Evolutionary conservation across 2,797 vertebrate species (phyloP).

Genomic region (Amblyopsis hoosieri): DNA sequence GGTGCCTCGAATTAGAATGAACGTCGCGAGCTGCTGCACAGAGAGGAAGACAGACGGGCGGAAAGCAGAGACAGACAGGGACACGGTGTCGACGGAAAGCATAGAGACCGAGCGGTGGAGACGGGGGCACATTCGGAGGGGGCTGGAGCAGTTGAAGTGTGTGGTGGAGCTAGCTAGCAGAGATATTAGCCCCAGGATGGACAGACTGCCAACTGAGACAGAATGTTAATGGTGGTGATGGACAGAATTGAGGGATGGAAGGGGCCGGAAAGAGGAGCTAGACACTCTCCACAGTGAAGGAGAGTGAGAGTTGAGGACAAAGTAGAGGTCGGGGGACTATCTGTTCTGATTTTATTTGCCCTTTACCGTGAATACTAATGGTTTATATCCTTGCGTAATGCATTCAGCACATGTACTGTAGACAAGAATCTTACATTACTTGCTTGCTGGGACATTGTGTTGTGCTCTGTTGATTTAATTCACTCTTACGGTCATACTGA

Average conservation of each 20-base stretch:
- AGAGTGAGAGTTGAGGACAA: slow-evolving; percentile 23
- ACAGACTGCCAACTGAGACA: slow-evolving; percentile 71
- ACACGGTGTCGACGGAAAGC: neutral
- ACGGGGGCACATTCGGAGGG: slow-evolving; percentile 33
- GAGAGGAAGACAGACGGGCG: slow-evolving; percentile 29
- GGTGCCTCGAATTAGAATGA: slow-evolving; percentile 62
- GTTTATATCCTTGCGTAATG: slow-evolving; percentile 42
- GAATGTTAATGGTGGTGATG: slow-evolving; percentile 72
- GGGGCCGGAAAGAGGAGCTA: slow-evolving; percentile 55
- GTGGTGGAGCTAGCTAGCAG: slow-evolving; percentile 37
- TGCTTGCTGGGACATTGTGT: slow-evolving; percentile 37
- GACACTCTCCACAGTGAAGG: slow-evolving; percentile 48
- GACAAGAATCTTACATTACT: slow-evolving; percentile 39
- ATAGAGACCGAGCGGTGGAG: neutral
- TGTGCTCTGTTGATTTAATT: slow-evolving; percentile 22
- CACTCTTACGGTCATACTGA: slow-evolving; percentile 6
- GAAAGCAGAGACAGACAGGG: slow-evolving; percentile 21
- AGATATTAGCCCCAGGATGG: slow-evolving; percentile 66
- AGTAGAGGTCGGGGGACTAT: too few species aligned
- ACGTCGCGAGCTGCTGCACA: slow-evolving; percentile 41
- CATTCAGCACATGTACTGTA: slow-evolving; percentile 33
- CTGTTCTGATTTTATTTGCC: slow-evolving; percentile 41
- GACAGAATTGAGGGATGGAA: slow-evolving; percentile 69
- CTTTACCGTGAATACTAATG: slow-evolving; percentile 56
- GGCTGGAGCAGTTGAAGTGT: slow-evolving; percentile 52